Base-by-base conservation (phyloP, 2,888 invertebrate species). In the Deilephila porcellus region DNA sequence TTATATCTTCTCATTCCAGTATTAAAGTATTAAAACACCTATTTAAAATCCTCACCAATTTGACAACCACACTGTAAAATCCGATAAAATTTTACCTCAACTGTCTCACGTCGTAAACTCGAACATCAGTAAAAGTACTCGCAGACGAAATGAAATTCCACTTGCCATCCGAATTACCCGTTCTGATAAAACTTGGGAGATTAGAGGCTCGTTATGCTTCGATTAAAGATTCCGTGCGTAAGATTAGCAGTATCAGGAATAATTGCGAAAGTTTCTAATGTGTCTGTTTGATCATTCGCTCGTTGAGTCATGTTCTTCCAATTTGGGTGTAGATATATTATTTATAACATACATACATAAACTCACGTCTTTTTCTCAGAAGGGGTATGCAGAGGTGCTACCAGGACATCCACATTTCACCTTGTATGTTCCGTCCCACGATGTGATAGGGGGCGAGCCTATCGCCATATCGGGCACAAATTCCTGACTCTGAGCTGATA, bases 261-360 rank as follows among this genome's bases (percentile, higher is more conserved):
- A 11, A 72, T 72, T 72, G n/a, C 52, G 29, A n/a, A 63, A 73
- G 56, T 52, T 73, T 45, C 67, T 19, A 62, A 70, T 53, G 70
- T 53, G 19, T 25, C 60, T 25, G 25, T 11, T 60, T 60, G 14
- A 29, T 32, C 56, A n/a, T 56, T 56, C 19, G 17, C 53, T 4
- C 56, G n/a, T n/a, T n/a, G 56, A n/a, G 5, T 4, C n/a, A 17
- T 17, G 34, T 32, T 6, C 32, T 20, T 11, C 6, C 8, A 29
- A 8, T 60, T 14, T 60, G 25, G 25, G 14, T 20, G 3, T 25
- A 60, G 7, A 25, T 60, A 4, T 25, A 60, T 7, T 11, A 0
- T 60, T 11, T 60, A 8, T 60, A 3, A n/a, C n/a, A n/a, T n/a
- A n/a, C n/a, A n/a, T 25, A 25, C 25, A 25, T 25, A 25, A 25